Evolutionary conservation across 2,888 invertebrate genomes (phyloP).

Genomic region (Xanthia togata): DNA sequence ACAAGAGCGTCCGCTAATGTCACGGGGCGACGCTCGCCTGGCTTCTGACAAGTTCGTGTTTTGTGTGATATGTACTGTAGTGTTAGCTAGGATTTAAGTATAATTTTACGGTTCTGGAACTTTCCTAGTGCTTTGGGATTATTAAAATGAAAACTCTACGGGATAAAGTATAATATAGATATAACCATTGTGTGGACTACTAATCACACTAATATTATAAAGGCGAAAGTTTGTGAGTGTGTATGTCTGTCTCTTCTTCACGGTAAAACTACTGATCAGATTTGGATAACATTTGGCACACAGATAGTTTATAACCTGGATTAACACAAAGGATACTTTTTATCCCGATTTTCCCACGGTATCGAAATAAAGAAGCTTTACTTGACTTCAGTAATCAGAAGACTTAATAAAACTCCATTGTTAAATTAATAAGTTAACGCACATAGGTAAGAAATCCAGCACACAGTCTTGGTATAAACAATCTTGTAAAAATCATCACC

Average conservation of each 20-base stretch:
- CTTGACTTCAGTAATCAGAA: neutral
- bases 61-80: conserved; percentile 42
- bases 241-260: too few relatives aligned
- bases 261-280: too few relatives aligned
- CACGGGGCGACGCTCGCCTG: conserved; percentile 57
- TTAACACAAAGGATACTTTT: too few relatives aligned
- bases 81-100: conserved; percentile 5
- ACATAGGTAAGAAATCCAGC: neutral
- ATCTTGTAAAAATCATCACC: neutral
- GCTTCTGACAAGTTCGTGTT: conserved; percentile 37
- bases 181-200: neutral
- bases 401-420: neutral
- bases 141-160: neutral
- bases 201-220: too few relatives aligned
- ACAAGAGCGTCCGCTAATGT: conserved; percentile 60
- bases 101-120: conserved; percentile 11
- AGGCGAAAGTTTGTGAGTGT: too few relatives aligned
- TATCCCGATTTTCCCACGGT: too few relatives aligned
- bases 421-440: neutral
- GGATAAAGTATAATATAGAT: neutral
- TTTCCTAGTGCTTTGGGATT: neutral
- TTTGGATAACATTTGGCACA: too few relatives aligned
- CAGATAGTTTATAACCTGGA: too few relatives aligned
- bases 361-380: neutral
- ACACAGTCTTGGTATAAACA: neutral